Evolutionary conservation across 64 coral and sea anemone genomes (phyloP).

Genomic region (Trachythela sp.): DNA sequence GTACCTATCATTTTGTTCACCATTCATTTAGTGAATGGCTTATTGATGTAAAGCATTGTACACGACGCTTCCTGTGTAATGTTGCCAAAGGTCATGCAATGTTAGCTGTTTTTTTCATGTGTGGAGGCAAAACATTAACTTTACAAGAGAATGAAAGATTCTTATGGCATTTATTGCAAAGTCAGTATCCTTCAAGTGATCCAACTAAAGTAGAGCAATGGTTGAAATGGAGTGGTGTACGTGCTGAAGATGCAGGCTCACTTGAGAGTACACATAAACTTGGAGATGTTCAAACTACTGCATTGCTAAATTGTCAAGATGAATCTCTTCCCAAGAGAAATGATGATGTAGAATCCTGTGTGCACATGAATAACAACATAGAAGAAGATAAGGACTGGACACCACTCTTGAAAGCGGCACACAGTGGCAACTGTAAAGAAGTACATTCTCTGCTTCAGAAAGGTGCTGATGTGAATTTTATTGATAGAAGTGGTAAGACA

Average conservation of each 20-base stretch:
- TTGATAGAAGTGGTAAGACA: conserved; percentile 73
- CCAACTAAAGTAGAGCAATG: conserved; percentile 61
- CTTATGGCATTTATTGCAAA: conserved; percentile 23
- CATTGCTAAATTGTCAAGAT: neutral
- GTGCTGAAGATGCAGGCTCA: conserved; percentile 54
- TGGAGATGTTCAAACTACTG: neutral
- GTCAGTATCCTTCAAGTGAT: conserved; percentile 24
- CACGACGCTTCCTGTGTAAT: conserved; percentile 72
- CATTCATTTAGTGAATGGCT: conserved; percentile 96
- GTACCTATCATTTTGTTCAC: conserved; percentile 72
- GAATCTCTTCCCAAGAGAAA: neutral
- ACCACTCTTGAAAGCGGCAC: conserved; percentile 71
- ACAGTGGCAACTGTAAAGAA: conserved; percentile 73
- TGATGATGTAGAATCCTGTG: conserved; percentile 16
- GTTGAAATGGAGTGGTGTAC: conserved; percentile 85
- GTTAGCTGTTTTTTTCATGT: conserved; percentile 63
- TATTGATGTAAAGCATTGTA: conserved; percentile 90
- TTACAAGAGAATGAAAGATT: neutral
- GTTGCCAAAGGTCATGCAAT: conserved; percentile 88
- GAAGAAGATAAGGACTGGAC: conserved; percentile 55
- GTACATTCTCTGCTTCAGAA: conserved; percentile 76
- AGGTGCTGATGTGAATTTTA: conserved; percentile 89
- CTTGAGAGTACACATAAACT: neutral
- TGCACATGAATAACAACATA: conserved; percentile 47
- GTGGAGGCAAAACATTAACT: conserved; percentile 15